These are phyloP conservation scores for Arvicanthis niloticus DNA, from an alignment of 2,113 vertebrate species.

Conservation along the genomic window DNA sequence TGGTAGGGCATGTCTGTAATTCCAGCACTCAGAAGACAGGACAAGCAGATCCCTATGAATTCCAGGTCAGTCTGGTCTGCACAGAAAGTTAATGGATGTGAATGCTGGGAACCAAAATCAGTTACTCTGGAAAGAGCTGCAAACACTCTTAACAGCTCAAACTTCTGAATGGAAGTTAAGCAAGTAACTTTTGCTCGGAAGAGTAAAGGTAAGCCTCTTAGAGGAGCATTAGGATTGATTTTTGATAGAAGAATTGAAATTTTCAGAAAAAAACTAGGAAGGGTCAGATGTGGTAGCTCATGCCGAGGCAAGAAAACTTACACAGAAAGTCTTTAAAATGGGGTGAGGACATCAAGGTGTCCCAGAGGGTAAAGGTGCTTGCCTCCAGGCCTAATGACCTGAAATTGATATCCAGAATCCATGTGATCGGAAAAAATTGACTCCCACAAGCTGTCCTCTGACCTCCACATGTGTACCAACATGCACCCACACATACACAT, in stretches of 20 bases:
- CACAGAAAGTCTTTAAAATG: not conserved
- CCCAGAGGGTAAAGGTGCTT: not conserved
- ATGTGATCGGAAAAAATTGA: not conserved
- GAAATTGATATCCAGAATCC: not conserved
- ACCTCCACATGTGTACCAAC: not conserved
- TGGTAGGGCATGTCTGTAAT: not conserved
- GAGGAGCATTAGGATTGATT: slow-evolving; percentile 16
- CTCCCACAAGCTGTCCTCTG: not conserved
- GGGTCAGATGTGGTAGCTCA: not conserved
- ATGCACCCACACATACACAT: not conserved
- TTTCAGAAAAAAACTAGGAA: not conserved
- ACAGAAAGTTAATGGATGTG: not conserved
- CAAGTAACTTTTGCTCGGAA: not conserved
- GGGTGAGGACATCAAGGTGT: not conserved
- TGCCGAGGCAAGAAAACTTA: not conserved
- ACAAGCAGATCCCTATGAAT: not conserved
- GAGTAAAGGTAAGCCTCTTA: slow-evolving; percentile 26
- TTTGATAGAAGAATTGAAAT: not conserved
- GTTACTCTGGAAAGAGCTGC: not conserved
- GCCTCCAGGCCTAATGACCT: not conserved
- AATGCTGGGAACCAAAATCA: not conserved
- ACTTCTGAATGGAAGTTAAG: not conserved
- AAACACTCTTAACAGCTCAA: not conserved
- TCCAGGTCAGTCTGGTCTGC: not conserved
- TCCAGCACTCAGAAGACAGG: not conserved